Evolutionary conservation across 2,888 invertebrate species (phyloP).

Genomic region (Parnassius glacialis): DNA sequence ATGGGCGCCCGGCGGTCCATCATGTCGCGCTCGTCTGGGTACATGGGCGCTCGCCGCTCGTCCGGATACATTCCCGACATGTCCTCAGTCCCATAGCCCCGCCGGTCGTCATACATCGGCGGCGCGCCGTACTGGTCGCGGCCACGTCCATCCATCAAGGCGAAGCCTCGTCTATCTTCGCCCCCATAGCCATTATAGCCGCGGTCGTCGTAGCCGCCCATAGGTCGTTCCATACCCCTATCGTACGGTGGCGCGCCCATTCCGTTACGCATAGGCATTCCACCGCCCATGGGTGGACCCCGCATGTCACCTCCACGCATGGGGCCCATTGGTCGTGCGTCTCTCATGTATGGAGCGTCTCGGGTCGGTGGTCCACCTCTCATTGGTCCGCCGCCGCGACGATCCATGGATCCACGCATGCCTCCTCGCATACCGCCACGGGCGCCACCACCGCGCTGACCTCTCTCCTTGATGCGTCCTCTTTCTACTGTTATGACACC

Average conservation of each 20-base stretch:
- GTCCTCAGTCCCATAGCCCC: conserved; percentile 43
- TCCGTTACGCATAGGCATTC: conserved; percentile 50
- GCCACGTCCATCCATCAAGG: conserved; percentile 61
- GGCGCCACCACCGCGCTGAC: conserved; percentile 76
- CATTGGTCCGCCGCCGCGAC: conserved; percentile 56
- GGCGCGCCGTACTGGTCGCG: conserved; percentile 64
- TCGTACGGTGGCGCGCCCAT: conserved; percentile 69
- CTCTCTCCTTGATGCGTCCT: conserved; percentile 87
- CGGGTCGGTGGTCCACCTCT: conserved; percentile 52
- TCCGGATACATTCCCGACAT: conserved; percentile 47
- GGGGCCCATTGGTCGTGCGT: conserved; percentile 50
- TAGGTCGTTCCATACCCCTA: conserved; percentile 52
- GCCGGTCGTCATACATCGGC: conserved; percentile 52
- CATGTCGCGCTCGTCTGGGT: conserved; percentile 62
- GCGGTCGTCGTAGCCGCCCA: conserved; percentile 61
- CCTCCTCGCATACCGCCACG: conserved; percentile 67
- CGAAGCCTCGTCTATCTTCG: conserved; percentile 70
- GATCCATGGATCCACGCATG: conserved; percentile 65
- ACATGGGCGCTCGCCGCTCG: conserved; percentile 60
- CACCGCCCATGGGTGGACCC: conserved; percentile 47
- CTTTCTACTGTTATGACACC: conserved; percentile 91
- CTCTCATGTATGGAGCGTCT: conserved; percentile 54
- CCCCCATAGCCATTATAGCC: conserved; percentile 69
- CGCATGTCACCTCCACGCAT: conserved; percentile 72
- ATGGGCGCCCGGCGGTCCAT: conserved; percentile 57